Evolutionary conservation across 2,888 invertebrate genomes (phyloP).

Genomic region (Patella pellucida): DNA sequence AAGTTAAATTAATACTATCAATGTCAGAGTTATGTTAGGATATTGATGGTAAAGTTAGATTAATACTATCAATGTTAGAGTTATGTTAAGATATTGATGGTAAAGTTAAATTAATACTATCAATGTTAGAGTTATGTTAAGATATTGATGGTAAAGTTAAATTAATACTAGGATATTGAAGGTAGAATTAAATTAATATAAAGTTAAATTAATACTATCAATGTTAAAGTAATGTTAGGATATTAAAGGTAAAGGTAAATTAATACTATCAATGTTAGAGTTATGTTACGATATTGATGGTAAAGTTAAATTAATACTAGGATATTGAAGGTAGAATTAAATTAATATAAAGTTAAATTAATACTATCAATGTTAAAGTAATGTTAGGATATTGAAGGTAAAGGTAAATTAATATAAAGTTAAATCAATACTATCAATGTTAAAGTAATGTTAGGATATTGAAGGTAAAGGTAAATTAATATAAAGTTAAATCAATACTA

Average conservation of each 20-base stretch:
- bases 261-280: conserved; percentile 57
- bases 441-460: conserved; percentile 56
- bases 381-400: conserved; percentile 41
- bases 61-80: conserved; percentile 58
- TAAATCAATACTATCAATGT: conserved; percentile 58
- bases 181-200: too few relatives aligned
- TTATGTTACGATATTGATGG: conserved; percentile 53
- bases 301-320: conserved; percentile 28
- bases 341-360: too few relatives aligned
- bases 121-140: too few relatives aligned
- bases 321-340: conserved; percentile 50
- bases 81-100: too few relatives aligned
- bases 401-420: conserved; percentile 43
- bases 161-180: too few relatives aligned
- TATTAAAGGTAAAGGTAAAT: conserved; percentile 44
- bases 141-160: not conserved
- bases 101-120: too few relatives aligned
- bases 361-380: conserved; percentile 13
- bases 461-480: not conserved
- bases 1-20: conserved; percentile 34
- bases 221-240: conserved; percentile 45
- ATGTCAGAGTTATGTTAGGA: conserved; percentile 57
- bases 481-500: too few relatives aligned
- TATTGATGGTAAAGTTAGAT: too few relatives aligned
- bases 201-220: too few relatives aligned